Base-by-base conservation (phyloP, 2,797 vertebrate species). In the Calcarius lapponicus region DNA sequence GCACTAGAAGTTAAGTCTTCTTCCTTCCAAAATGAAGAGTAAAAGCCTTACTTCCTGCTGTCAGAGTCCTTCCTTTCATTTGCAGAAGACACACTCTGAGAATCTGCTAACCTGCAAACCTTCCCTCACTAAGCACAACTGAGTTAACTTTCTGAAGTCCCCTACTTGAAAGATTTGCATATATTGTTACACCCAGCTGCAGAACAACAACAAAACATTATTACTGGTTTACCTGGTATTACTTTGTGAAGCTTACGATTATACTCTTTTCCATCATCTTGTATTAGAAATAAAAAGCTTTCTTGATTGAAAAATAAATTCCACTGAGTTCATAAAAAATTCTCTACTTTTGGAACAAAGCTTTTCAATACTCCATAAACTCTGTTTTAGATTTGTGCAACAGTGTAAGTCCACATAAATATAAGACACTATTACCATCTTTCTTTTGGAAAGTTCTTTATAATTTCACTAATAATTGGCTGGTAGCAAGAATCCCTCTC, bases 401-500 rank as follows among this genome's bases (percentile, higher is more conserved):
- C 18, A 75, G 13, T 13, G 2, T 31, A 85, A 16, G 9, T 19
- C n/a, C 72, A 75, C 11, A 58, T 64, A 76, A 88, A 84, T 70
- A 17, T 36, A 93, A 96, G 86, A 91, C 82, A 96, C 70, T 92
- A 96, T 97, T 99, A 99, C 99, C 98, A 99, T 98, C 97, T 97
- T 80, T 99, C 99, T 96, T 98, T 98, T 62, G 99, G 99, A 95
- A 99, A 99, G 82, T 98, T 98, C 97, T 98, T 99, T 97, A 99
- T 90, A 96, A 99, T 99, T 98, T 99, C 99, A 93, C 97, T 98
- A 96, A 99, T 98, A 95, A 99, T 99, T 43, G 99, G 99, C 90
- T 97, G 98, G 97, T 99, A 99, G 98, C 99, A 99, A 84, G 98
- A 97, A 86, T 99, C 99, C 96, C 99, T 98, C 96, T 99, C 99